Base-by-base conservation (phyloP, 2,797 vertebrate species). In the Ptychobarbus kaznakovi region DNA sequence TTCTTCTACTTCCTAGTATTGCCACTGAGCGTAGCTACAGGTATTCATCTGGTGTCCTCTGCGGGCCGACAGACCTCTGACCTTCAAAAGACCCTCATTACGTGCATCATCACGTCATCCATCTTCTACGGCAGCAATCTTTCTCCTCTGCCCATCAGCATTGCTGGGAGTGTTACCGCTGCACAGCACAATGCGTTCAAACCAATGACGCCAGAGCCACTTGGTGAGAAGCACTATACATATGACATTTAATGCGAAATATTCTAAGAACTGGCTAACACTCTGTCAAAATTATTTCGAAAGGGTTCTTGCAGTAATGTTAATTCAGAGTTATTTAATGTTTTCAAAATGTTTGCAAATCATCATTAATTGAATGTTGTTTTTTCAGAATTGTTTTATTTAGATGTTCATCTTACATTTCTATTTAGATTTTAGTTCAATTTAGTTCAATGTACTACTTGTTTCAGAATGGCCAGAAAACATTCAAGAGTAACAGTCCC, bases 41-140 rank as follows among this genome's bases (percentile, higher is more conserved):
- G 97, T 5, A 96, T 98, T n/a, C 95, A 97, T 82, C 91, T 98
- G 87, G 97, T 98, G 68, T 95, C 97, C 63, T 93, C 80, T 42
- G 93, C 95, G 69, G 97, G 97, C 1, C 93, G 95, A 49, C 95
- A 97, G 92, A 96, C 96, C 2, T 96, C 97, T 0, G 91, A 96
- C 86, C 91, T 96, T 42, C 90, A 92, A 78, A 96, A 95, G 87
- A 96, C 94, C 0, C 85, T 98, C 63, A 91, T 90, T 4, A 89
- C 94, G 1, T 96, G 96, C 80, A 93, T 98, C 77, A 79, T 97
- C 70, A 95, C 94, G 15, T 97, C 96, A 1, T 92, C 96, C 66
- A 84, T 98, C 82, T 98, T 98, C 92, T 97, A 97, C 13, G 96
- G 97, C 75, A 95, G 94, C 89, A 90, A 91, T 40, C 89, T 97